Conservation (phyloP, 2,113 vertebrate genomes). For the Tenebrosternarchus preto region DNA sequence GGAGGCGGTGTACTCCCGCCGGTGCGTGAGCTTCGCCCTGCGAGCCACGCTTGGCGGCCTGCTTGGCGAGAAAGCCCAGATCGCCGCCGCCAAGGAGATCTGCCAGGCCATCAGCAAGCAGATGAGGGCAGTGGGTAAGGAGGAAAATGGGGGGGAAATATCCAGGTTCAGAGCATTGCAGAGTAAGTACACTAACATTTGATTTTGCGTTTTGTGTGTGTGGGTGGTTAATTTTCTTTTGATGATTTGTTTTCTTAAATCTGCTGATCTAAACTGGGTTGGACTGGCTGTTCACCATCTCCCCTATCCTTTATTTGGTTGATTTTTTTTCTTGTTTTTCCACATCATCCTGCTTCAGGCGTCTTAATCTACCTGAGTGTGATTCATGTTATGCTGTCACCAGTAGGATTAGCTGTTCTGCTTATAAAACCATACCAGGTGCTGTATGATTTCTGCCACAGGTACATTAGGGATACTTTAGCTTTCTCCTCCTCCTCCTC, state of each 20-base stretch:
- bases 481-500: too few relatives aligned
- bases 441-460: background rate
- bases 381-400: constrained; percentile 11
- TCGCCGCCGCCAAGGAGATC: constrained; percentile 96
- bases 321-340: background rate
- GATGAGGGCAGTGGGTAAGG: constrained; percentile 98
- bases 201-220: background rate
- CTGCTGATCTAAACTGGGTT: background rate
- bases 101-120: constrained; percentile 98
- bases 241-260: background rate
- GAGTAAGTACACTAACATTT: constrained; percentile 73
- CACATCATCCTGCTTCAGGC: background rate
- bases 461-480: too few relatives aligned
- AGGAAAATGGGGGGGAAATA: constrained; percentile 74
- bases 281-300: background rate
- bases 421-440: background rate
- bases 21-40: constrained; percentile 96
- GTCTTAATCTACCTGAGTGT: background rate
- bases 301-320: background rate
- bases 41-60: constrained; percentile 93
- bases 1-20: constrained; percentile 96
- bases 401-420: background rate
- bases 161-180: constrained; percentile 79
- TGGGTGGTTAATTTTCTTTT: background rate
- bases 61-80: constrained; percentile 96